Evolutionary conservation across 1,140 invertebrate species (phyloP).

Genomic region (Nymphalis io): DNA sequence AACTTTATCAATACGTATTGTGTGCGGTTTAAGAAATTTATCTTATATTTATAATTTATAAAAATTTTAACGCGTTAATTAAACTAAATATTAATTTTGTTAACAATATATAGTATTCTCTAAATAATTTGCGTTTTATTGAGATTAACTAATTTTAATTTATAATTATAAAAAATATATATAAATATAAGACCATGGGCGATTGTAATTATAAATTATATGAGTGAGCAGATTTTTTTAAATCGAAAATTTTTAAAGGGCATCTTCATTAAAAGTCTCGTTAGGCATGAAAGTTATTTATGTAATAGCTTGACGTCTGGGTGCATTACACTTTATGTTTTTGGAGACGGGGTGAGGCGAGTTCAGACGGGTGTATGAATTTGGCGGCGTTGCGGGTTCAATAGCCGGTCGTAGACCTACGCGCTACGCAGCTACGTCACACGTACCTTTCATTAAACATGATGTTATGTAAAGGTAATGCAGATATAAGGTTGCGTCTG

Average conservation of each 20-base stretch:
- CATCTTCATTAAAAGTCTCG: constrained; percentile 1
- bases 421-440: constrained; percentile 72
- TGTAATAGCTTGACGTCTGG: constrained; percentile 41
- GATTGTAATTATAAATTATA: too few relatives aligned
- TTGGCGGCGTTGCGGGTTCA: constrained; percentile 60
- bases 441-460: constrained; percentile 31
- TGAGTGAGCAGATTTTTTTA: neutral
- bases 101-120: too few relatives aligned
- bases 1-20: constrained; percentile 9
- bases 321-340: constrained; percentile 55
- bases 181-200: too few relatives aligned
- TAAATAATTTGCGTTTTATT: too few relatives aligned
- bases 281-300: constrained; percentile 35
- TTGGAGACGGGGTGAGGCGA: constrained; percentile 41
- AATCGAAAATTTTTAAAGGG: constrained; percentile 1
- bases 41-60: neutral
- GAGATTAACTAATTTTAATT: too few relatives aligned
- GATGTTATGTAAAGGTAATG: constrained; percentile 28
- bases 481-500: constrained; percentile 11
- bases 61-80: neutral
- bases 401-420: constrained; percentile 70
- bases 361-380: constrained; percentile 68
- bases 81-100: too few relatives aligned
- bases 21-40: constrained; percentile 8
- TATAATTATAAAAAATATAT: too few relatives aligned